Evolutionary conservation across 2,888 invertebrate species (phyloP).

Genomic region (Nomada flava): DNA sequence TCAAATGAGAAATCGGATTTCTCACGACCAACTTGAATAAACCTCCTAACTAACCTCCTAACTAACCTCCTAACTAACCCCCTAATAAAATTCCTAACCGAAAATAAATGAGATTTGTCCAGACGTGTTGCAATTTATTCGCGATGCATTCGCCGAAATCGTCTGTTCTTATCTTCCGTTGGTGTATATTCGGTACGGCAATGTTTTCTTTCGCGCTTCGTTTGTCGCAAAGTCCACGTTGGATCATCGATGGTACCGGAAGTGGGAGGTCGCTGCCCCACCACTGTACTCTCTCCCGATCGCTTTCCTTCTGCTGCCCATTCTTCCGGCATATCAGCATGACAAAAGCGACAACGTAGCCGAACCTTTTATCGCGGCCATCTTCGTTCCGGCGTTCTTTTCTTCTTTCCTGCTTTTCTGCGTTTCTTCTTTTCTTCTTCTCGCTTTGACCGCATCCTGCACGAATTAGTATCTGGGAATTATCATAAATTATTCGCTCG

Average conservation of each 20-base stretch:
- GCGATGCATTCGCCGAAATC: no score
- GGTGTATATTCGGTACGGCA: no score
- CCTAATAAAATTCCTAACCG: no score
- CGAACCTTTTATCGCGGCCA: conserved; percentile 46
- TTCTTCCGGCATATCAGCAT: conserved; percentile 56
- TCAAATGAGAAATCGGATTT: no score
- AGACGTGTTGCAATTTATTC: conserved; percentile 1
- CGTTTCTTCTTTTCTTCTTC: conserved; percentile 19
- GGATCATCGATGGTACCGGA: conserved; percentile 33
- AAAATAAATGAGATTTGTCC: background rate
- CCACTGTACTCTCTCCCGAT: background rate
- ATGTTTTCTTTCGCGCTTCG: no score
- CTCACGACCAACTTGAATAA: no score
- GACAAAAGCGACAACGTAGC: conserved; percentile 65
- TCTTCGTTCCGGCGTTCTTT: conserved; percentile 37
- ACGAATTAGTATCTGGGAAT: conserved; percentile 70
- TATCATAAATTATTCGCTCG: conserved; percentile 73
- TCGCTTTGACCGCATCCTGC: conserved; percentile 29
- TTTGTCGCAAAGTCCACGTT: background rate
- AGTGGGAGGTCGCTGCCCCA: background rate
- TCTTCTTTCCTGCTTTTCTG: background rate
- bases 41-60: no score
- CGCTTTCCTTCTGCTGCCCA: conserved; percentile 23
- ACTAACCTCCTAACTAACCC: no score
- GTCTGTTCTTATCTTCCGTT: no score